Percentiles rank a stretch among this genome's conserved stretches.
Evolutionary conservation across 2,113 vertebrate species (phyloP).

Genomic region (Forbesichthys agassizii): DNA sequence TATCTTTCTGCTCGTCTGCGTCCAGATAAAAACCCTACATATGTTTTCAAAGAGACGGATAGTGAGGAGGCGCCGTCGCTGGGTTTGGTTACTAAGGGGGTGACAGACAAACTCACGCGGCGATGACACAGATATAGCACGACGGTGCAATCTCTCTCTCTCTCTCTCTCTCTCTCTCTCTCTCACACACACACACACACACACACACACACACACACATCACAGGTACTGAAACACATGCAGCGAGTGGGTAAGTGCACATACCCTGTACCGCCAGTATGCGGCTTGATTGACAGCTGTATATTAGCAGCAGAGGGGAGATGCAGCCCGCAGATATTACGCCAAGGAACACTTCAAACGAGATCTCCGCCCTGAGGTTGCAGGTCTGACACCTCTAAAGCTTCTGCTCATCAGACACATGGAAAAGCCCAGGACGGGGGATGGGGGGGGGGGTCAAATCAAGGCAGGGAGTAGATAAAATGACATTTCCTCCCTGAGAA

Average conservation of each 20-base stretch:
- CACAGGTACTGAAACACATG: slow-evolving; percentile 13
- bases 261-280: slow-evolving; percentile 29
- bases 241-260: slow-evolving; percentile 39
- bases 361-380: slow-evolving; percentile 53
- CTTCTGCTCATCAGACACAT: slow-evolving; percentile 46
- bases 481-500: slow-evolving; percentile 18
- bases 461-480: slow-evolving; percentile 9
- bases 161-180: neutral
- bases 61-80: slow-evolving; percentile 35
- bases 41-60: slow-evolving; percentile 34
- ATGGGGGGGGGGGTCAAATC: slow-evolving; percentile 31
- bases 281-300: slow-evolving; percentile 48
- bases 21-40: slow-evolving; percentile 21
- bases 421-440: slow-evolving; percentile 29
- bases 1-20: slow-evolving; percentile 34
- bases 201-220: neutral
- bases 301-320: slow-evolving; percentile 48
- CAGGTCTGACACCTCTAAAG: slow-evolving; percentile 53
- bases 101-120: slow-evolving; percentile 34
- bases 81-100: slow-evolving; percentile 64
- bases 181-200: neutral
- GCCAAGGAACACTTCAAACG: slow-evolving; percentile 56
- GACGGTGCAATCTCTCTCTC: neutral
- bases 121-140: slow-evolving; percentile 19
- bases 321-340: slow-evolving; percentile 32